phyloP scores from a whole-genome alignment of 1,140 invertebrate genomes.

The Leptinotarsa texana region DNA sequence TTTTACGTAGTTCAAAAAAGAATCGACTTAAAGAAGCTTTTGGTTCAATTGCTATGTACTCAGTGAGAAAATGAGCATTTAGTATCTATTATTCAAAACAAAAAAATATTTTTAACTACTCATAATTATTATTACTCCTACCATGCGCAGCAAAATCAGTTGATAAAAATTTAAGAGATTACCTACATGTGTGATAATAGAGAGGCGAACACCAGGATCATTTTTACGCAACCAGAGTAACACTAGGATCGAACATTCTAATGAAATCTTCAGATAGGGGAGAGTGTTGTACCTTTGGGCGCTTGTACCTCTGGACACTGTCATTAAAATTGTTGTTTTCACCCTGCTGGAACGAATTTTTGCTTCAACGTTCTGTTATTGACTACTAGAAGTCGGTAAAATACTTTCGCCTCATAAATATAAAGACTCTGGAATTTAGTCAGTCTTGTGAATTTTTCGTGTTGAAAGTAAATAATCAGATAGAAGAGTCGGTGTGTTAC shows the following conservation, averaged over 20 bases:
- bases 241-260: slow-evolving; percentile 14
- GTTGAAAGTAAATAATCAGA: too few species aligned
- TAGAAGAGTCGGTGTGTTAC: too few species aligned
- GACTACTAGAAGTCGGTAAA: too few species aligned
- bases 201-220: slow-evolving; percentile 9
- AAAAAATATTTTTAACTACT: slow-evolving; percentile 6
- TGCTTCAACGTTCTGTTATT: too few species aligned
- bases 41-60: not conserved
- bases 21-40: not conserved
- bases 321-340: too few species aligned
- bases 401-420: too few species aligned
- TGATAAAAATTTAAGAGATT: not conserved
- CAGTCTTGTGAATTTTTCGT: too few species aligned
- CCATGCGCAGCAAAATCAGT: not conserved
- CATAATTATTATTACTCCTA: not conserved
- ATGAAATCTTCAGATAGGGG: slow-evolving; percentile 19
- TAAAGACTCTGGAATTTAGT: too few species aligned
- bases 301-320: too few species aligned
- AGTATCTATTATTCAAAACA: slow-evolving; percentile 11
- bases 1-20: not conserved
- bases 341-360: too few species aligned
- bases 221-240: slow-evolving; percentile 8
- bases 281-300: too few species aligned
- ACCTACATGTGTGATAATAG: not conserved
- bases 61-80: slow-evolving; percentile 7